These are phyloP conservation scores for Leptinotarsa lineolata DNA, from an alignment of 1,140 invertebrate genomes.

Conservation along the genomic window DNA sequence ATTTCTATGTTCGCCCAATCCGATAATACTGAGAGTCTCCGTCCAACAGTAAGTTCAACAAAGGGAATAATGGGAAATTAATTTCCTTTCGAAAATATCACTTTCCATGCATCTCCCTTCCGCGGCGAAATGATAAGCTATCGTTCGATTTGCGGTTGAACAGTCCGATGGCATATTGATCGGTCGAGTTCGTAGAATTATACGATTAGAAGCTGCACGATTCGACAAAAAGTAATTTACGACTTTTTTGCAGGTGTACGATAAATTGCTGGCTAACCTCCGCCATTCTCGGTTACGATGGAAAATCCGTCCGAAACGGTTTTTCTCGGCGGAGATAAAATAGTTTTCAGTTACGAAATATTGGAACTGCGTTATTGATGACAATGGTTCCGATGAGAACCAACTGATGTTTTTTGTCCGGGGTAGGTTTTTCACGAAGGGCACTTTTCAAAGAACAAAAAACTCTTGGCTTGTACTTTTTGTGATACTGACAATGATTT, in stretches of 20 bases:
- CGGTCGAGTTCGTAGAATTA: conserved; percentile 1
- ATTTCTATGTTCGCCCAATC: not conserved
- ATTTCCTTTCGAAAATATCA: conserved; percentile 24
- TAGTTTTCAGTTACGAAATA: not conserved
- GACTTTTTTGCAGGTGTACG: conserved; percentile 22
- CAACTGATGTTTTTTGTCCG: no score
- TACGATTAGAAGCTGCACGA: conserved; percentile 8
- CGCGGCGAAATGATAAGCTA: conserved; percentile 23
- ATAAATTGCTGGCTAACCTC: conserved; percentile 16
- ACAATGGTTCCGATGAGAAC: no score
- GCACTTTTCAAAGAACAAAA: no score
- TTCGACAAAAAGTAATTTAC: conserved; percentile 9
- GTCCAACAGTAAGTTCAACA: conserved; percentile 8
- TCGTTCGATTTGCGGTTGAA: conserved; percentile 26
- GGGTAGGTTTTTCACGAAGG: no score
- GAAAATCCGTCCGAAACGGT: not conserved
- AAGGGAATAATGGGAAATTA: conserved; percentile 24
- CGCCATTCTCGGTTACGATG: conserved; percentile 42
- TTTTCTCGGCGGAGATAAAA: not conserved
- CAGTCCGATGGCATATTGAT: conserved; percentile 26
- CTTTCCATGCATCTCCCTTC: conserved; percentile 21
- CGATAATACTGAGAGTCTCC: not conserved
- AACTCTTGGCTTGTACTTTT: no score
- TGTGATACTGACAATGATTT: no score
- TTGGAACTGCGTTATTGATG: not conserved